These are phyloP conservation scores for Cylindroiulus punctatus DNA, from an alignment of 2,888 invertebrate genomes.

Conservation along the genomic window DNA sequence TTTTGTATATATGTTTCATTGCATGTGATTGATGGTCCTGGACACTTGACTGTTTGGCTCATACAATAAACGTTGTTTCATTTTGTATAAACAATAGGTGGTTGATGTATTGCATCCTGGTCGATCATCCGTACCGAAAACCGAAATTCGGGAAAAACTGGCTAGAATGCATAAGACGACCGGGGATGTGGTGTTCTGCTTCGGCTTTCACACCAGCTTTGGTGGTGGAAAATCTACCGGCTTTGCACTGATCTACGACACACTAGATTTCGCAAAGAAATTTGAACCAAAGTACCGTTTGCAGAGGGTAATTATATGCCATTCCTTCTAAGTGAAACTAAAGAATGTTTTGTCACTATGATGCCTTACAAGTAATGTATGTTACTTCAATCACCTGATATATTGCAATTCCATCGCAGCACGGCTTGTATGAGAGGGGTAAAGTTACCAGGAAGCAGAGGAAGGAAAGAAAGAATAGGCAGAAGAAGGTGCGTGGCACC, in stretches of 20 bases:
- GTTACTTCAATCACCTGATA: background rate
- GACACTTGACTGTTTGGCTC: too few relatives aligned
- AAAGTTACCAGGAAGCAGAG: constrained; percentile 97
- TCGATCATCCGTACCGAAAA: constrained; percentile 94
- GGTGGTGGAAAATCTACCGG: constrained; percentile 99
- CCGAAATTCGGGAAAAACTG: constrained; percentile 95
- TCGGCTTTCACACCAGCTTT: constrained; percentile 97
- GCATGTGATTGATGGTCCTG: too few relatives aligned
- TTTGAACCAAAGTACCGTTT: constrained; percentile 99
- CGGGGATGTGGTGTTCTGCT: constrained; percentile 94
- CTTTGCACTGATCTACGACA: constrained; percentile 97
- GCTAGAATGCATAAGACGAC: constrained; percentile 98
- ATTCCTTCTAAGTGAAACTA: too few relatives aligned
- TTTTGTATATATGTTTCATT: too few relatives aligned
- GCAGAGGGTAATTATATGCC: constrained; percentile 74
- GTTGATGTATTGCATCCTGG: constrained; percentile 97
- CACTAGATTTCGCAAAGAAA: constrained; percentile 96
- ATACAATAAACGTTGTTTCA: too few relatives aligned
- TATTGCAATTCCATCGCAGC: constrained; percentile 68
- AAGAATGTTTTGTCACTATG: too few relatives aligned
- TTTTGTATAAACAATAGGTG: too few relatives aligned
- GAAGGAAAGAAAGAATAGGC: constrained; percentile 99
- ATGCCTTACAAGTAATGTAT: too few relatives aligned
- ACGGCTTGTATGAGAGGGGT: constrained; percentile 92
- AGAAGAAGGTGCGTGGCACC: constrained; percentile 99